A percentile compares a stretch with the other conserved stretches of the same genome.
phyloP scores from a whole-genome alignment of 2,113 vertebrate species.

The Arvicanthis niloticus region DNA sequence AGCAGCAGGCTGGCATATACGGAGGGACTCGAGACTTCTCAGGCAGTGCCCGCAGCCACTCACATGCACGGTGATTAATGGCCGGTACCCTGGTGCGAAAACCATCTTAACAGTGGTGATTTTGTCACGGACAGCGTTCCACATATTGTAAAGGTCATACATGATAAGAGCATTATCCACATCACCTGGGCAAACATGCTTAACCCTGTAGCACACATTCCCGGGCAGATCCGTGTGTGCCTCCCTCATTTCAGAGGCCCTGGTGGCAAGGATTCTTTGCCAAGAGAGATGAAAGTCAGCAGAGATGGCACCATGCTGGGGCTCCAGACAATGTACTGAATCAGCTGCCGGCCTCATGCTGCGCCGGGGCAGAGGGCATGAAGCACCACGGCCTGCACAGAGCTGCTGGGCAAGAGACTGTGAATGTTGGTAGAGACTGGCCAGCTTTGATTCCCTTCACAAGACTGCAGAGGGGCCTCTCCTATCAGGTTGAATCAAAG shows the following conservation, averaged over 20 bases:
- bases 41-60: constrained; percentile 76
- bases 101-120: constrained; percentile 84
- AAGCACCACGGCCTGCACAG: not conserved
- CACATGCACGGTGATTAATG: constrained; percentile 83
- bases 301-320: fast-evolving
- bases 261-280: not conserved
- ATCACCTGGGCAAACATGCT: constrained; percentile 85
- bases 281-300: not conserved
- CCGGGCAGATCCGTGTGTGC: constrained; percentile 77
- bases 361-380: not conserved
- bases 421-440: fast-evolving
- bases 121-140: constrained; percentile 85
- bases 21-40: constrained; percentile 78
- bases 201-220: constrained; percentile 84
- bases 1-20: constrained; percentile 45
- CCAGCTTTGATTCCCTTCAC: not conserved
- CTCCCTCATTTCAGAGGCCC: constrained; percentile 74
- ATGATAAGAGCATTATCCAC: constrained; percentile 82
- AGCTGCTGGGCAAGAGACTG: not conserved
- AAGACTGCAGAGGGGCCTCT: not conserved
- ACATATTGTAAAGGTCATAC: constrained; percentile 83
- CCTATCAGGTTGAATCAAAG: fast-evolving
- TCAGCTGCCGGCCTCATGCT: not conserved
- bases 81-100: constrained; percentile 84
- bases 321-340: not conserved